Evolutionary conservation across 2,797 vertebrate genomes (phyloP), one percentile per base, ranked within the genome.

Genomic region (Oreochromis grahami): DNA sequence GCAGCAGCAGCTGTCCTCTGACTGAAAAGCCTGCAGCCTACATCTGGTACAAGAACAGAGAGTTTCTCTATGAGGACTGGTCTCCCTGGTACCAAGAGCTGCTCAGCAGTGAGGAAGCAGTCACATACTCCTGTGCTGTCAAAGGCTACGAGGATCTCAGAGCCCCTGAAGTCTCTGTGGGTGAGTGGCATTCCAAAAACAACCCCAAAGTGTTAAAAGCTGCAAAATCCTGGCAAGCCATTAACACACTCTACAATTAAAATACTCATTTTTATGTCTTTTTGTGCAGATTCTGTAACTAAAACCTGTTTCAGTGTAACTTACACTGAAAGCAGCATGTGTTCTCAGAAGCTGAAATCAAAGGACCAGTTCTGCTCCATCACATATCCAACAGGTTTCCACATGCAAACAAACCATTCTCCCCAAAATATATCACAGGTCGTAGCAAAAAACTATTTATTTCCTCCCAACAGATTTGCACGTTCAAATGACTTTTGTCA

Each of bases 61-160:
- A 52, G 79, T 21, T 83, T 50, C 56, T 86, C 74, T 82, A 76
- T 84, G 5, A 86, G 74, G 77, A 86, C 72, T 81, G 86, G 74
- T 83, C 81, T 86, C 81, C 53, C 34, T 89, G 87, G 90, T 88
- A 86, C 74, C 63, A 72, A 17, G 32, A 86, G 85, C 76, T 83
- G 78, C 80, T 89, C 88, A 82, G 60, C 65, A 58, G 79, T 63
- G 81, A 84, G 3, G 5, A 50, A 17, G 32, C 10, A 77, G 84
- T 29, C 79, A 88, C 3, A 36, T 91, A 91, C 86, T 89, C 88
- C 45, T 92, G 89, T 80, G 86, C 83, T 55, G 8, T 90, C 63
- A 81, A 80, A 89, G 84, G 72, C 60, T n/a, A 63, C 51, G 13
- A 87, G 84, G 6, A 78, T 19, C 60, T 82, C 60, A 87, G 80